Conservation (phyloP, 2,888 invertebrate genomes). For the Taenaris catops region DNA sequence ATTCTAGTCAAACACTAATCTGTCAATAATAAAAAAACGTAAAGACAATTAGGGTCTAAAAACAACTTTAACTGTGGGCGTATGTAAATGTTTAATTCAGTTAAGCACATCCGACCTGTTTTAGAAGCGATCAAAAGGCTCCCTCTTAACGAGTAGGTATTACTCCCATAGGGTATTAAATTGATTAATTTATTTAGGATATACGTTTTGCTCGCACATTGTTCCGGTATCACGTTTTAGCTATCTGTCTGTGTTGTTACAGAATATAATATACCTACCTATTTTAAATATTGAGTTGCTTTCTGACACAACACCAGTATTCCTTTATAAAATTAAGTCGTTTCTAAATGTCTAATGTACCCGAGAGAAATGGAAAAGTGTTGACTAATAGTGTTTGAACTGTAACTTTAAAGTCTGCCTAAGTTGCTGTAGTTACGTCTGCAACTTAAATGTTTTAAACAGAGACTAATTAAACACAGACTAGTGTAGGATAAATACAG, state of each 20-base stretch:
- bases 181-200: background rate
- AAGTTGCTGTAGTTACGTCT: conserved; percentile 2
- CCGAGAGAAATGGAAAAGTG: conserved; percentile 8
- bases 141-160: background rate
- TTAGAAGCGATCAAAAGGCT: conserved; percentile 5
- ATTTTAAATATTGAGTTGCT: background rate
- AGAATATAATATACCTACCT: too few species aligned
- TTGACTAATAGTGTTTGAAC: conserved; percentile 10
- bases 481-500: conserved; percentile 1
- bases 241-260: too few species aligned
- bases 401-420: conserved; percentile 6
- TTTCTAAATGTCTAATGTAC: conserved; percentile 7
- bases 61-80: too few species aligned
- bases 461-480: conserved; percentile 4
- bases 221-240: too few species aligned
- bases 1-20: too few species aligned
- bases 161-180: background rate
- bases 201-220: background rate
- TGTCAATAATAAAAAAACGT: too few species aligned
- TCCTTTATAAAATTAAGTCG: too few species aligned
- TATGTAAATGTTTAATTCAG: conserved; percentile 3
- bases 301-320: conserved; percentile 11
- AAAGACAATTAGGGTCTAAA: too few species aligned
- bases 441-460: too few species aligned
- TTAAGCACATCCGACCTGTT: conserved; percentile 5